Conservation (phyloP, 1,140 invertebrate genomes). For the Lepidotrigona ventralis region DNA sequence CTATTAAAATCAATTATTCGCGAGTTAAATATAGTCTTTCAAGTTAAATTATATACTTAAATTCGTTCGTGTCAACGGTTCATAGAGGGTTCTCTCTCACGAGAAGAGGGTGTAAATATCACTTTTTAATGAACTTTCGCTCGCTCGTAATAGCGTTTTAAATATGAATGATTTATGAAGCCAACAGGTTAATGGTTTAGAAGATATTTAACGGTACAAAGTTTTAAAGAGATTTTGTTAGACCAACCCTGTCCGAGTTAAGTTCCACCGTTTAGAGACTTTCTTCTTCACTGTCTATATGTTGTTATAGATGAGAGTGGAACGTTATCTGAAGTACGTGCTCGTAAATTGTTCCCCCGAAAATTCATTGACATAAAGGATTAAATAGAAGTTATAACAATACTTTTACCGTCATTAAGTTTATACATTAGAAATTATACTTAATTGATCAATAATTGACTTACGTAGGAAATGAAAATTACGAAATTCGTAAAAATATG, state of each 20-base stretch:
- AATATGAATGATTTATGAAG: slow-evolving; percentile 17
- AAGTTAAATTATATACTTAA: background rate
- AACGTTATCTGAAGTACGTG: background rate
- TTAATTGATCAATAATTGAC: background rate
- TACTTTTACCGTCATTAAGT: background rate
- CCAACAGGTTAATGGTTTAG: slow-evolving; percentile 11
- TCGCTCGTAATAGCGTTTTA: background rate
- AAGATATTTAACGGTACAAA: slow-evolving; percentile 10
- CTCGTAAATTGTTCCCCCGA: background rate
- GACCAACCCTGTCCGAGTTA: background rate
- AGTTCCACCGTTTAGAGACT: background rate
- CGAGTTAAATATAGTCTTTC: no score
- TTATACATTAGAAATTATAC: background rate
- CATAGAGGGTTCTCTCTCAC: background rate
- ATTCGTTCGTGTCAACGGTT: background rate
- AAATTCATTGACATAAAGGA: background rate
- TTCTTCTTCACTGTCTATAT: background rate
- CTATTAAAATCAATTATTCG: background rate
- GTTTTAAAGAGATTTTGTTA: slow-evolving; percentile 27
- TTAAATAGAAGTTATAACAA: background rate
- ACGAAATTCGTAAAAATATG: background rate
- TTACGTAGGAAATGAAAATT: background rate
- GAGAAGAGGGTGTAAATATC: background rate
- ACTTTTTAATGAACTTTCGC: slow-evolving; percentile 2
- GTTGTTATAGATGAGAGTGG: background rate